phyloP scores from a whole-genome alignment of 2,113 vertebrate species.

The Barnardius zonarius region DNA sequence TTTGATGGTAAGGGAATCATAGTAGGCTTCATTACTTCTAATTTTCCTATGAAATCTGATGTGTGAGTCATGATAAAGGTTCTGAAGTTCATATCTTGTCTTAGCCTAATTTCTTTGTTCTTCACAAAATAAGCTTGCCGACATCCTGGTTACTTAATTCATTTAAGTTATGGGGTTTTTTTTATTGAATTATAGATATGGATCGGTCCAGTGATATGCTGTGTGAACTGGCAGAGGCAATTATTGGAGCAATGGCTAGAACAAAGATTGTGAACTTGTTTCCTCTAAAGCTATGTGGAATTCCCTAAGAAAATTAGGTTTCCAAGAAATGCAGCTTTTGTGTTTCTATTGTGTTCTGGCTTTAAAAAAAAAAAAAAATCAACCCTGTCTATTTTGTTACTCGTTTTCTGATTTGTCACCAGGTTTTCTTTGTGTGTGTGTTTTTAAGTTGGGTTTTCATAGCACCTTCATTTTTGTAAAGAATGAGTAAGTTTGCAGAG shows the following conservation, averaged over 20 bases:
- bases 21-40: neutral
- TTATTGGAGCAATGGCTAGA: neutral
- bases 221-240: neutral
- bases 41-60: neutral
- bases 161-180: neutral
- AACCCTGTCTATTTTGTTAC: neutral
- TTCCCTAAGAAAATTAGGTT: neutral
- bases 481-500: neutral
- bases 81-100: neutral
- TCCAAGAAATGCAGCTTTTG: neutral
- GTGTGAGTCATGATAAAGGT: neutral
- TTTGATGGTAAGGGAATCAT: neutral
- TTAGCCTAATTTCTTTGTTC: neutral
- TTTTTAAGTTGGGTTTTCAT: neutral
- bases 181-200: neutral
- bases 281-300: neutral
- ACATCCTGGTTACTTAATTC: neutral
- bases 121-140: constrained; percentile 4
- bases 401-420: neutral
- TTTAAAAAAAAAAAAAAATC: neutral
- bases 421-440: neutral
- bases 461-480: neutral
- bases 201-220: neutral
- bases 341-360: neutral
- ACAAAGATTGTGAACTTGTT: neutral